Conservation (phyloP, 2,113 vertebrate species). For the Platysteira castanea region DNA sequence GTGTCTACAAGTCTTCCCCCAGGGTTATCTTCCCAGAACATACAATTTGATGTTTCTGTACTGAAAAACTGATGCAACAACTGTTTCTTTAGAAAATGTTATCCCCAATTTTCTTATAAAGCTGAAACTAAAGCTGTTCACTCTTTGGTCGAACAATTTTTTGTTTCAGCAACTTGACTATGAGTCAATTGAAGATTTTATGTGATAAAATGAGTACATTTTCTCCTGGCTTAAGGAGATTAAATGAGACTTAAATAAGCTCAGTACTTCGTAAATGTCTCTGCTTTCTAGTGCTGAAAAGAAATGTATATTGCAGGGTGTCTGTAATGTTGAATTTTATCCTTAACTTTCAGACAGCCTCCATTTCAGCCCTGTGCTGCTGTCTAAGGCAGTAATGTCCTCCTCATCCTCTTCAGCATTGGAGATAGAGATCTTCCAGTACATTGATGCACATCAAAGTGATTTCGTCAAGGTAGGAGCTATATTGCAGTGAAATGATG, state of each 20-base stretch:
- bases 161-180: background rate
- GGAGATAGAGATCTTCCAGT: slow-evolving; percentile 41
- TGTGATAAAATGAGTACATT: background rate
- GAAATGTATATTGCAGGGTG: background rate
- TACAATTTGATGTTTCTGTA: background rate
- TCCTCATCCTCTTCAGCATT: background rate
- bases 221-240: background rate
- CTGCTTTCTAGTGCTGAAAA: background rate
- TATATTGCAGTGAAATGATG: background rate
- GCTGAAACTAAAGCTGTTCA: background rate
- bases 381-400: background rate
- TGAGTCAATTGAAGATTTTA: background rate
- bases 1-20: background rate
- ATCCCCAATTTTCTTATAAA: background rate
- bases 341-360: background rate
- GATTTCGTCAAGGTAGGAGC: slow-evolving; percentile 66
- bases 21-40: background rate
- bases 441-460: slow-evolving; percentile 66
- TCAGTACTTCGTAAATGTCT: background rate
- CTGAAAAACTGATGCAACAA: background rate
- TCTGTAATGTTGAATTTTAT: background rate
- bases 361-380: background rate
- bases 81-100: background rate
- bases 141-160: fast-evolving
- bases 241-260: background rate